Percentiles rank a stretch among this genome's conserved stretches.
Evolutionary conservation across 2,888 invertebrate genomes (phyloP).

Genomic region (Trachelus troglodyta): DNA sequence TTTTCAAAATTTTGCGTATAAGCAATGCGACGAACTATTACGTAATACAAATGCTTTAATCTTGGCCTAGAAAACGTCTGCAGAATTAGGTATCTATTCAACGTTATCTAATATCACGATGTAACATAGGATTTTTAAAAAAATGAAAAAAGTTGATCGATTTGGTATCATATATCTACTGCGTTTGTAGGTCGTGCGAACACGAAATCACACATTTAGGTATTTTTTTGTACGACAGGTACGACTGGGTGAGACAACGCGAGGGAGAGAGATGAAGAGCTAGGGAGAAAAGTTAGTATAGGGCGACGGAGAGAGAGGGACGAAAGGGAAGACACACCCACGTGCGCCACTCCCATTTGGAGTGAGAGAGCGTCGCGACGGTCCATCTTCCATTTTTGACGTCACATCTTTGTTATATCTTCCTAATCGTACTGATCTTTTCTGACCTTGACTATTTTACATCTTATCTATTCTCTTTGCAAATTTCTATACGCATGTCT

Average conservation of each 20-base stretch:
- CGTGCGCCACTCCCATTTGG: slow-evolving; percentile 58
- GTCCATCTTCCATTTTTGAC: slow-evolving; percentile 14
- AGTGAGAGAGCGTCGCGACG: slow-evolving; percentile 26
- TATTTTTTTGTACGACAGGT: background rate
- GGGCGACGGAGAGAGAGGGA: background rate
- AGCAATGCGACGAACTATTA: no score
- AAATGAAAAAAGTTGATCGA: background rate
- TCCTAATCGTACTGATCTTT: background rate
- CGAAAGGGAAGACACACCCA: slow-evolving; percentile 53
- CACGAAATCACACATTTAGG: background rate
- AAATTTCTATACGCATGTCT: no score
- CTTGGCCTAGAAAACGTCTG: background rate
- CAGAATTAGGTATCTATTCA: background rate
- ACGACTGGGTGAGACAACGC: background rate
- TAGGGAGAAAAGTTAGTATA: background rate
- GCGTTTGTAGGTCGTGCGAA: background rate
- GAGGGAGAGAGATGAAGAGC: background rate
- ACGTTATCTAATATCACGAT: background rate
- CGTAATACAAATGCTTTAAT: background rate
- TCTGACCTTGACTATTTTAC: no score
- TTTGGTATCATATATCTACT: background rate
- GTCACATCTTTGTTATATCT: background rate
- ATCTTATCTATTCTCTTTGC: background rate
- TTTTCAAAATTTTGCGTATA: background rate
- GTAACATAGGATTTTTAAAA: background rate